Percentiles rank a stretch among this genome's conserved stretches.
phyloP scores from a whole-genome alignment of 2,888 invertebrate genomes.

The Hirtodrosophila duncani region DNA sequence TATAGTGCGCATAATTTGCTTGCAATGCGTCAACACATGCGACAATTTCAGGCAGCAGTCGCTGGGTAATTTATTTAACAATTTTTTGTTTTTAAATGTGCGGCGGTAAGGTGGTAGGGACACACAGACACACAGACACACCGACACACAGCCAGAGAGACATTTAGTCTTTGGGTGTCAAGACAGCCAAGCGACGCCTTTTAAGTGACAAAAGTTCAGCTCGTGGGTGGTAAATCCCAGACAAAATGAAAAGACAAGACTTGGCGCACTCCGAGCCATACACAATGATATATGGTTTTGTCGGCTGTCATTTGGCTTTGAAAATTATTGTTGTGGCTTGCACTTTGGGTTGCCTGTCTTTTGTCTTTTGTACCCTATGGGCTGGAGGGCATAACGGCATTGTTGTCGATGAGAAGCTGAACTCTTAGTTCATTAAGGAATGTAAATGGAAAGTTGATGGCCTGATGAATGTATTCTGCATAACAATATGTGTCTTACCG shows the following conservation, averaged over 20 bases:
- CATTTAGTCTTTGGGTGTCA: too few species aligned
- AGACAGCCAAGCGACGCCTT: conserved; percentile 65
- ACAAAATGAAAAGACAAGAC: too few species aligned
- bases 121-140: too few species aligned
- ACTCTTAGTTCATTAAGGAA: too few species aligned
- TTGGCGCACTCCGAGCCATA: conserved; percentile 29
- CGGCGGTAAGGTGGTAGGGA: too few species aligned
- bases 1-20: conserved; percentile 65
- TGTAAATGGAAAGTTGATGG: too few species aligned
- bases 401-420: too few species aligned
- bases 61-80: conserved; percentile 67
- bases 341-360: conserved; percentile 30
- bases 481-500: too few species aligned
- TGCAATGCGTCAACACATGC: conserved; percentile 68
- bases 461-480: too few species aligned
- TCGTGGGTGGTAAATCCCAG: conserved; percentile 67
- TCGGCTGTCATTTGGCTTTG: conserved; percentile 74
- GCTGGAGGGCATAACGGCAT: too few species aligned
- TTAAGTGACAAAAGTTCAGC: conserved; percentile 72
- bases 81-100: conserved; percentile 29
- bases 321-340: conserved; percentile 62
- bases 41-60: conserved; percentile 62
- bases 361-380: conserved; percentile 7
- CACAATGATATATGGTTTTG: conserved; percentile 75
- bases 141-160: conserved; percentile 44